Evolutionary conservation across 2,797 vertebrate species (phyloP), one percentile per base, ranked within the genome.

Genomic region (Petrocephalus schoutedeni): DNA sequence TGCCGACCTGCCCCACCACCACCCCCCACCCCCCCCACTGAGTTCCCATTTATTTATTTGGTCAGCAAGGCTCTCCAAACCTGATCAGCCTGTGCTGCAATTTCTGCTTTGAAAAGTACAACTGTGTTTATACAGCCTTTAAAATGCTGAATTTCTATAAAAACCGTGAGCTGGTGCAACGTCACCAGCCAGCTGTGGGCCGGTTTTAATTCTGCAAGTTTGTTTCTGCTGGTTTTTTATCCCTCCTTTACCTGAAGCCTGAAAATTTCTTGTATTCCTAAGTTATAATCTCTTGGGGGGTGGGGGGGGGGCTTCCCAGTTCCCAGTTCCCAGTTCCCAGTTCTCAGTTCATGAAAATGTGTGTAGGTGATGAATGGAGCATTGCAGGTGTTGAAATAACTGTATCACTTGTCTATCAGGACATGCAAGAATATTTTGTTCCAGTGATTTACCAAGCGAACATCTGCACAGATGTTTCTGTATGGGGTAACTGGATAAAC

Each of bases 11-110:
- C 41, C 41, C 41, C 41, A 45, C 41, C 41, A 45, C 41, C 41
- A 2, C 41, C 28, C 28, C 28, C 28, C 61, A 3, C 23, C 64
- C 12, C 23, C 61, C 61, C 61, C 61, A 67, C 61, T 1, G 23
- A 28, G 61, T 67, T 67, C 61, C 12, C 64, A 71, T 71, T 71
- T 71, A 71, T 71, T 71, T 71, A 71, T 71, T 71, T 71, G 64
- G 64, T 71, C 64, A 71, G 64, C 64, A 71, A 71, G 64, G 64
- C 64, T 71, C 28, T 71, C 64, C 32, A 32, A 71, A 71, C 9
- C 64, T 71, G 64, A 71, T 71, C 64, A 71, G 64, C 64, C 64
- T 71, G 64, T 71, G 64, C 32, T 71, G 64, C 64, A 71, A 71
- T 71, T 71, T 71, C 64, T 71, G 64, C 64, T 36, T 71, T 36